Base-by-base conservation (phyloP, 2,888 invertebrate species). In the Vesta saturnalis region DNA sequence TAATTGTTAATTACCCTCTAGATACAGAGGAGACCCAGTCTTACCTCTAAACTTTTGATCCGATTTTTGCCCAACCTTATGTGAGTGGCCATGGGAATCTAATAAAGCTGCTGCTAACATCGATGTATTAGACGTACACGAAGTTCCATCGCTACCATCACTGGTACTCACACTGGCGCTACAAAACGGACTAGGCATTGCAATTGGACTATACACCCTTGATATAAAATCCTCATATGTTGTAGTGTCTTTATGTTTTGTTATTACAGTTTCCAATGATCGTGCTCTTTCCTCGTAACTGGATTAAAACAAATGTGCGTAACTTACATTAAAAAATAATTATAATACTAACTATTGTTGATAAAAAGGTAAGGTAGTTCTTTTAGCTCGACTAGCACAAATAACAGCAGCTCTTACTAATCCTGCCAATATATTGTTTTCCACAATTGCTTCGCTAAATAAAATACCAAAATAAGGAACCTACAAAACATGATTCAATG, bases 391-490 rank as follows among this genome's bases (percentile, higher is more conserved):
- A 76, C 97, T 97, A 61, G 97, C 98, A 81, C 94, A 93, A 71
- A 96, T 89, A 60, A 96, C 97, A 22, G 97, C 96, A 60, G 94
- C 92, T 64, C 96, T 87, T 12, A 98, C 94, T 64, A 99, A 87
- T 55, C 94, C 93, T 21, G 98, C 95, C 74, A 96, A 82, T 70
- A 91, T 87, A 72, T 86, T 86, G 72, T 88, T 88, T 77, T 91
- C 91, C 16, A 94, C 89, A 65, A 94, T 90, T 15, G 94, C 92
- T 84, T 98, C 99, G 83, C 97, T 94, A 85, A 95, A 97, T 71
- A 99, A 85, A 1, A 99, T 97, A 0, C 99, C 99, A 86, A 98
- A 98, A 84, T 92, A 93, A n/a, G 94, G 93, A 74, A 94, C 92
- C 91, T 92, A 79, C 12, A 77, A 49, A 47, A n/a, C n/a, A n/a